Base-by-base conservation (phyloP, 2,888 invertebrate genomes). In the Phasia obesa region DNA sequence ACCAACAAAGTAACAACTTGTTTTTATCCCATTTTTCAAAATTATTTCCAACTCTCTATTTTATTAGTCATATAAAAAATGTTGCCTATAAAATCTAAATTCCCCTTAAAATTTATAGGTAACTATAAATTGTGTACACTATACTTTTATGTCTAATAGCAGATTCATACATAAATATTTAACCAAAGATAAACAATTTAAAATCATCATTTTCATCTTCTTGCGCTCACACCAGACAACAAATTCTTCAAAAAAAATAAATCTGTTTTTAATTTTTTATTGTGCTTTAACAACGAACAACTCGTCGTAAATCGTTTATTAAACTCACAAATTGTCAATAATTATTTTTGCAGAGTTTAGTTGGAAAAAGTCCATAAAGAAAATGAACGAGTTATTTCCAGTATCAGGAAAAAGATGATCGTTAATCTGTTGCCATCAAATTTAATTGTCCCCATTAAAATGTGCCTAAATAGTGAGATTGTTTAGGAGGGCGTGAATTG, bases 271-370 rank as follows among this genome's bases (percentile, higher is more conserved):
- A n/a, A 31, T 4, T 31, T 31, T 53, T 35, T 69, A 3, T 44
- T 53, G 31, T 4, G 6, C 71, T 49, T 64, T 21, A 55, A 35
- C 35, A 64, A 47, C 55, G 47, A 64, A 47, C 55, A 35, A 47
- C 21, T 47, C 47, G 13, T 74, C 64, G 74, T 76, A 81, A 76
- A 81, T 76, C 81, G 71, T 53, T 49, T 35, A 76, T 62, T 76
- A 81, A 76, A 81, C 67, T 81, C 47, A 65, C 74, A 83, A 78
- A 78, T 78, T 83, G 78, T 78, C 74, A 75, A 70, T 74, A 64
- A 83, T 75, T 74, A 75, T 64, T 70, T 78, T 70, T 59, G 11
- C 23, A 78, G 70, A 82, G 74, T 74, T 78, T 74, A 74, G 38
- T 51, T 38, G 53, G 47, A 64, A 74, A 73, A n/a, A 65, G 47